Conservation (phyloP, 1,140 invertebrate genomes). For the Temnothorax curvispinosus region DNA sequence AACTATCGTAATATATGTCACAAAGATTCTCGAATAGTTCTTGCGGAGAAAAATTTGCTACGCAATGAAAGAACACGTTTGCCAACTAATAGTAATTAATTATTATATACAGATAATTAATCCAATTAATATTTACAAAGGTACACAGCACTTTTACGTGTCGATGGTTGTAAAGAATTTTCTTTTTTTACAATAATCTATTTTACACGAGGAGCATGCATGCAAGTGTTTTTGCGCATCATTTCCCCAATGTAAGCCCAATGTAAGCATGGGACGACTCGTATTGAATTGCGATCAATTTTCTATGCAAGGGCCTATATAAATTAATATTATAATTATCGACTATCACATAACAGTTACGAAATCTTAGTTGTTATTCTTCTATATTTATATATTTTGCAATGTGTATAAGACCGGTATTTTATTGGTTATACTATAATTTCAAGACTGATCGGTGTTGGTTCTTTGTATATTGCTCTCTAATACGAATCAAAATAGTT, state of each 20-base stretch:
- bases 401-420: conserved; percentile 79
- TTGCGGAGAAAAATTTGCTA: conserved; percentile 57
- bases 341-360: conserved; percentile 76
- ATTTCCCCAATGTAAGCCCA: conserved; percentile 64
- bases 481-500: conserved; percentile 35
- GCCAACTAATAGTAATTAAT: conserved; percentile 81
- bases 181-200: conserved; percentile 78
- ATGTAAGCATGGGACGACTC: conserved; percentile 58
- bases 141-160: conserved; percentile 78
- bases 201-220: conserved; percentile 76
- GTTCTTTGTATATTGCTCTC: conserved; percentile 80
- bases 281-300: conserved; percentile 70
- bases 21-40: conserved; percentile 71
- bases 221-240: conserved; percentile 66
- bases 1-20: conserved; percentile 71
- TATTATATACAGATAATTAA: conserved; percentile 78
- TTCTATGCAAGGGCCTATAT: conserved; percentile 72
- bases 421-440: conserved; percentile 81
- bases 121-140: conserved; percentile 74
- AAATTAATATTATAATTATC: conserved; percentile 74
- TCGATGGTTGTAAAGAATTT: conserved; percentile 78
- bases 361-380: conserved; percentile 82
- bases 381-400: conserved; percentile 84
- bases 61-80: conserved; percentile 77
- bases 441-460: conserved; percentile 84